Base-by-base conservation (phyloP, 2,113 vertebrate species). In the Columba janthina region DNA sequence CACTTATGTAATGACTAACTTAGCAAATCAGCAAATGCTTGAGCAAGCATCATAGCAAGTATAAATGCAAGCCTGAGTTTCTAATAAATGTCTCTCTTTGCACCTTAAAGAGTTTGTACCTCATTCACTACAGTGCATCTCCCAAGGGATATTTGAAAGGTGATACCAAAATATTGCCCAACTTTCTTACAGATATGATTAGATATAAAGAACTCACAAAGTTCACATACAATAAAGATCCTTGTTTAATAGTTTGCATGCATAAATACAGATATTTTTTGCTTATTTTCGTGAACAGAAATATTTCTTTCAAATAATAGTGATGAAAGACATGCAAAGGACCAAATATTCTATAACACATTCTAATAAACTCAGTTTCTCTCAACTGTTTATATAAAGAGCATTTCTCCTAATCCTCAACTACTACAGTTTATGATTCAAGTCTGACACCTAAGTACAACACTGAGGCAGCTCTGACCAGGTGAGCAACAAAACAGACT, bases 81-180 rank as follows among this genome's bases (percentile, higher is more conserved):
- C 17, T 44, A 44, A 19, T 44, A 19, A 44, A 44, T 44, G 44
- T 44, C 44, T 44, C 44, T 44, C 44, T 44, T 46, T 10, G 8
- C 44, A 46, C 44, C 44, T 46, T 46, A 46, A 46, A 46, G 44
- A 46, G 44, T 46, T 18, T 10, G 17, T 46, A 8, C 44, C 44
- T 46, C 18, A 46, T 46, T 44, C 42, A 8, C 42, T 44, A 44
- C 42, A 44, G 42, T 44, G 42, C 16, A 74, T 0, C 0, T 8
- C 3, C 11, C 2, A 4, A 66, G 28, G 13, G 36, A 34, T 11
- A 12, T 54, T 15, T 87, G 60, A 70, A 83, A 94, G 17, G 15
- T 20, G 4, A 61, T 31, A 36, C 8, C 29, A 15, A 24, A 85
- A 32, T 36, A 65, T 1, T 56, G 44, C 38, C 18, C 12, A 48